Percentiles rank a stretch among this genome's conserved stretches.
Evolutionary conservation across 2,888 invertebrate species (phyloP).

Genomic region (Meganola albula): DNA sequence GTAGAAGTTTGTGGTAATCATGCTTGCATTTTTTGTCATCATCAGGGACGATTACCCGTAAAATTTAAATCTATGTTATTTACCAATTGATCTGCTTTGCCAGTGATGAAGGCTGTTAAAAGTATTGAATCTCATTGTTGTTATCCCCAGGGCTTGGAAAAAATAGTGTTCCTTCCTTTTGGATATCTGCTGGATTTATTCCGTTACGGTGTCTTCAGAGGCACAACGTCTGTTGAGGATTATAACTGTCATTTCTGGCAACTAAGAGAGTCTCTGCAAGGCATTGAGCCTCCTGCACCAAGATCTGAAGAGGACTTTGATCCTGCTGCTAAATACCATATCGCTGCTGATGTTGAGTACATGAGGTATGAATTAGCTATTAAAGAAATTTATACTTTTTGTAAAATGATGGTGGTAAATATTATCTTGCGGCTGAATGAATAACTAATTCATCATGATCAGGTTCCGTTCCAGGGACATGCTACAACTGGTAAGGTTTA

Average conservation of each 20-base stretch:
- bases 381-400: too few relatives aligned
- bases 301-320: constrained; percentile 81
- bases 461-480: too few relatives aligned
- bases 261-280: constrained; percentile 78
- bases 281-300: constrained; percentile 79
- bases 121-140: too few relatives aligned
- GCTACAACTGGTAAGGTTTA: too few relatives aligned
- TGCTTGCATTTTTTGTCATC: too few relatives aligned
- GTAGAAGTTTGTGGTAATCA: too few relatives aligned
- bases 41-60: too few relatives aligned
- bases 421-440: too few relatives aligned
- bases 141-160: constrained; percentile 82
- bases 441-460: too few relatives aligned
- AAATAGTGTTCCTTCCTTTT: constrained; percentile 83
- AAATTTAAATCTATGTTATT: too few relatives aligned
- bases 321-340: constrained; percentile 83
- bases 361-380: constrained; percentile 71
- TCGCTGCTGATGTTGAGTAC: constrained; percentile 81
- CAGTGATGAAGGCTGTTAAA: too few relatives aligned
- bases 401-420: background rate
- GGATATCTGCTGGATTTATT: constrained; percentile 83
- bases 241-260: constrained; percentile 84
- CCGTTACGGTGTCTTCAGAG: constrained; percentile 82
- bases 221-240: constrained; percentile 74
- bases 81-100: too few relatives aligned